Base-by-base conservation (phyloP, 1,140 invertebrate genomes). In the Cyclina sinensis region DNA sequence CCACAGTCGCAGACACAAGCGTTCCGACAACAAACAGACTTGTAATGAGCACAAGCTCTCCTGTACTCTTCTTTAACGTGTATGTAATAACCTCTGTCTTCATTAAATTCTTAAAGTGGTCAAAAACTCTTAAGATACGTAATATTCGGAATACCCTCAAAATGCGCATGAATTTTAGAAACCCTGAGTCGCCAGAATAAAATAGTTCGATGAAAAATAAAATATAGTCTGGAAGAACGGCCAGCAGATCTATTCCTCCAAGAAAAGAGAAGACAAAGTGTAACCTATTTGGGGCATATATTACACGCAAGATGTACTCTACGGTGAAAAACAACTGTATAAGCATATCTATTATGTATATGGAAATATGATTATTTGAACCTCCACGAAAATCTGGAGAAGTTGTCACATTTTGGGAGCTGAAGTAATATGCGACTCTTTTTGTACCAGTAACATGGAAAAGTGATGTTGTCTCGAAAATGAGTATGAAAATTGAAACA, bases 11-110 rank as follows among this genome's bases (percentile, higher is more conserved):
- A 96, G 99, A 99, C 96, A 99, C 99, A 93, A 99, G 97, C 94
- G 99, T 99, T 93, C 99, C 99, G 97, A 99, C 99, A 92, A 99
- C 98, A 93, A 99, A 97, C 96, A 99, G 99, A 95, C 99, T 97
- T 97, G 99, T 99, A 76, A 99, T 97, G 95, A 99, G 97, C 91
- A 99, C 98, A 92, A 99, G 97, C 96, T 99, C 99, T 96, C 99
- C 99, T 96, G 99, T 99, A 92, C 98, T 99, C 96, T 99, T 99
- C 93, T 98, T 97, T 94, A 99, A 97, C 73, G 99, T 99, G 96
- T 99, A 99, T 91, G 99, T 99, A 94, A 99, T 97, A 95, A 98
- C 98, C 11, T 70, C 35, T 27, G 35, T 37, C 21, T 14, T n/a
- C 96, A 99, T 99, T 89, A 99, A 97, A 89, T 99, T 99, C 94